These are phyloP conservation scores for Deroptyus accipitrinus DNA, from an alignment of 2,113 vertebrate genomes.

Conservation along the genomic window DNA sequence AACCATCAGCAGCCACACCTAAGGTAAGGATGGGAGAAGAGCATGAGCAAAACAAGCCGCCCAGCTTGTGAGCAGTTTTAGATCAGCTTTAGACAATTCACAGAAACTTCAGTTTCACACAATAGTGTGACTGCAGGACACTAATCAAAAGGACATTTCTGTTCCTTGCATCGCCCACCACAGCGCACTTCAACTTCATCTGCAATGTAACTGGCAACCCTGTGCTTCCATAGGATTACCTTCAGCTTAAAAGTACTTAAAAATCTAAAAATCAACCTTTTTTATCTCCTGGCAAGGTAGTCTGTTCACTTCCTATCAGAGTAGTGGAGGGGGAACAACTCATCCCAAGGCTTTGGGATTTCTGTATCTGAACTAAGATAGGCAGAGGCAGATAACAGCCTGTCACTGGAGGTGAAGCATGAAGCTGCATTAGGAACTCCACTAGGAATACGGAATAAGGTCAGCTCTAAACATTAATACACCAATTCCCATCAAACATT, in stretches of 20 bases:
- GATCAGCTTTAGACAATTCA: background rate
- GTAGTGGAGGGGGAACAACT: background rate
- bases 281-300: background rate
- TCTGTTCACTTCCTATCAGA: background rate
- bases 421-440: background rate
- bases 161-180: background rate
- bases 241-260: background rate
- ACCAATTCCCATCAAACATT: background rate
- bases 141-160: background rate
- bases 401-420: background rate
- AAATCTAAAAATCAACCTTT: background rate
- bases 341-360: background rate
- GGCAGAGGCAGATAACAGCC: background rate
- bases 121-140: background rate
- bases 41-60: background rate
- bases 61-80: rapidly evolving
- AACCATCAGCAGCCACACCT: background rate
- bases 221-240: rapidly evolving
- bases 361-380: background rate
- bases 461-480: background rate
- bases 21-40: background rate
- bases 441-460: background rate
- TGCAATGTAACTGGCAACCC: background rate
- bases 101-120: background rate
- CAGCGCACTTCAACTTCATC: background rate